Conservation (phyloP, 2,797 vertebrate genomes). For the Sebastes steindachneri region DNA sequence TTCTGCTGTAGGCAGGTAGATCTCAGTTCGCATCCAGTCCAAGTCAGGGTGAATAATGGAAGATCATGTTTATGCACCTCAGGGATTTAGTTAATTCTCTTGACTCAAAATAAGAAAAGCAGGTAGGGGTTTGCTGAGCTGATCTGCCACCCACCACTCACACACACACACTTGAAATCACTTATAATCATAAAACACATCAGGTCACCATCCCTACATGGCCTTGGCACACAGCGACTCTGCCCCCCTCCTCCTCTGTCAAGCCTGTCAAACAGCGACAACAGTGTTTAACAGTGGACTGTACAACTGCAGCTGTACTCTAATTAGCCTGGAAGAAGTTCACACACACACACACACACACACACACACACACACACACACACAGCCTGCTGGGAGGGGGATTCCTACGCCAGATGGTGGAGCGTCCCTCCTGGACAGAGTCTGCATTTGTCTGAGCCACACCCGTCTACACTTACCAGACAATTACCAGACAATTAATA, state of each 20-base stretch:
- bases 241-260: slow-evolving; percentile 8
- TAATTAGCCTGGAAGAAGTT: slow-evolving; percentile 70
- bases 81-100: not conserved
- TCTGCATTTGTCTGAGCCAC: slow-evolving; percentile 68
- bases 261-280: slow-evolving; percentile 47
- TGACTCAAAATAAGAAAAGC: not conserved
- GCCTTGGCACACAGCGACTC: slow-evolving; percentile 4
- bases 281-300: slow-evolving; percentile 51
- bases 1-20: not conserved
- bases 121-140: not conserved
- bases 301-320: slow-evolving; percentile 59
- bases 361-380: slow-evolving; percentile 25
- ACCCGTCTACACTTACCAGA: slow-evolving; percentile 51
- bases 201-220: not conserved
- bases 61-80: not conserved
- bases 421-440: slow-evolving; percentile 75
- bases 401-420: slow-evolving; percentile 82
- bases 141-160: not conserved
- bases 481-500: slow-evolving; percentile 52
- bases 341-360: slow-evolving; percentile 17
- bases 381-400: slow-evolving; percentile 72
- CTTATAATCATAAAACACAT: slow-evolving; percentile 6
- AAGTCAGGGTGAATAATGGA: not conserved
- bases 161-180: not conserved
- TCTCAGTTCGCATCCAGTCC: not conserved